Evolutionary conservation across 2,888 invertebrate genomes (phyloP), one percentile per base, ranked within the genome.

Genomic region (Sesamia inferens): DNA sequence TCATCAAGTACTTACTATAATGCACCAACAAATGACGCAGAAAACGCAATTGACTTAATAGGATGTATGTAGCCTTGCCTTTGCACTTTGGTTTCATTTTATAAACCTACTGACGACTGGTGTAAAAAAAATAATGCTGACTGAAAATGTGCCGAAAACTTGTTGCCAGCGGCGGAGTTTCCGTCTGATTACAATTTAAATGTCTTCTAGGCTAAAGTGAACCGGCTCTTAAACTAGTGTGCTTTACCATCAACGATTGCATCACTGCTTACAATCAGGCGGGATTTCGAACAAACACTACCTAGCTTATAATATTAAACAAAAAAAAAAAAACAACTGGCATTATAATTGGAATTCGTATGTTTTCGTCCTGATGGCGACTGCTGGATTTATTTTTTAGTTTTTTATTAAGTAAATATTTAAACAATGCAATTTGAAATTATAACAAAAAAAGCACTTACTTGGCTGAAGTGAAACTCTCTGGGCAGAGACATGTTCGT

Each of bases 381-480:
- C 0, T 3, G 3, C 16, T 2, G 13, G 14, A 31, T 5, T 3
- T 39, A 47, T 8, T 51, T 19, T 2, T 6, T 3, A n/a, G 10
- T 16, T 54, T 55, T 62, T 22, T 14, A 16, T 44, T n/a, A 13
- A 19, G 2, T 31, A 19, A 0, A n/a, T 39, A 39, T 39, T 39
- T 39, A 39, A 39, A 6, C 5, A 0, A 5, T 5, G 39, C 39
- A 39, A 7, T 39, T 39, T 39, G 39, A 39, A 39, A 5, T 39
- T 39, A 39, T 39, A 14, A 10, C 22, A 11, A 22, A 51, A n/a
- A 39, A n/a, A 24, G 10, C 22, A 85, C 96, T 95, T 85, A 97
- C 97, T 94, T 97, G 96, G 86, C 97, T 96, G 87, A 96, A 97
- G 85, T 96, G 96, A 91, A 97, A 97, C 90, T 97, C 97, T 86